Evolutionary conservation across 1,140 invertebrate species (phyloP), one percentile per base, ranked within the genome.

Genomic region (Calliopsis andreniformis): DNA sequence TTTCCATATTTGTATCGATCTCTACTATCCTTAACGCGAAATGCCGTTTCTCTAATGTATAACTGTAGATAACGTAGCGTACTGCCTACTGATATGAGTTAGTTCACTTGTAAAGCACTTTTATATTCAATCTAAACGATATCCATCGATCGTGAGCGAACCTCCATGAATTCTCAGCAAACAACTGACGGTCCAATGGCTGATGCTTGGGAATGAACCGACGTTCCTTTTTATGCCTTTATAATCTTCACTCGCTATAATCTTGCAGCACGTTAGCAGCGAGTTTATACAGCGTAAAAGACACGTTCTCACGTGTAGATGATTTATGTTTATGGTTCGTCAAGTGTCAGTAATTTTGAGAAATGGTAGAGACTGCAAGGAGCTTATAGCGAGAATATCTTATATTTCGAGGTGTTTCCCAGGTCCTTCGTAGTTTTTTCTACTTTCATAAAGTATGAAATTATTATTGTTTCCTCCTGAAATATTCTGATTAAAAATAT

Each of bases 71-170:
- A 83, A 86, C 25, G 61, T 87, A 89, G 86, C 83, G 80, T 86
- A 87, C 86, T 87, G 80, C 78, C 88, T 90, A 90, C 79, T 89
- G 89, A 90, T 90, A 90, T 89, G 89, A 87, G 72, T 90, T 89
- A 90, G 87, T 90, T 89, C 87, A 89, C 84, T 89, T 88, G 83
- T 90, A 90, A 90, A 90, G 89, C 89, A 90, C 89, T 90, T 90
- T 87, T 85, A 86, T 87, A 89, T 89, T 88, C 85, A 89, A 90
- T 84, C 87, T 89, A 90, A 51, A 83, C 68, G 81, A 82, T 39
- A 39, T 56, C 82, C 79, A 30, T 71, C 78, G 70, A 77, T 73
- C 49, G 62, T 45, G 68, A 81, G 67, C 59, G 64, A 78, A 69
- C 58, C 45, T 47, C 58, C 55, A 43, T n/a, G 49, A 30, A 53